These are phyloP conservation scores for Halichondria panicea DNA, from an alignment of 37 sponge, comb jelly and placozoan genomes.

Conservation along the genomic window DNA sequence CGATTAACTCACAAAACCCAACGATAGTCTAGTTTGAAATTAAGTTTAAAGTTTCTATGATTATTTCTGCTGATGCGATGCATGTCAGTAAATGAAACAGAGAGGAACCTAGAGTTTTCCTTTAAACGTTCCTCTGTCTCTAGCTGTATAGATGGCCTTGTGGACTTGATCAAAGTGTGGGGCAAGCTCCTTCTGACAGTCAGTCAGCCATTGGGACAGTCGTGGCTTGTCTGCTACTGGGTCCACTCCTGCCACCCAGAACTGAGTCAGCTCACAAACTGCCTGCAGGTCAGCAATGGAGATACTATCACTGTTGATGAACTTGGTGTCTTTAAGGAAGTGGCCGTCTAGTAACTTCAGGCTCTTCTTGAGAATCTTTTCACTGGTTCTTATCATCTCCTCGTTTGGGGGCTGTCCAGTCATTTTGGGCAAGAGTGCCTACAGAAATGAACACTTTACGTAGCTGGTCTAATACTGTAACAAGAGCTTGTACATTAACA, in stretches of 20 bases:
- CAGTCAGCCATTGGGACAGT: slow-evolving; percentile 58
- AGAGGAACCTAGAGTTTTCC: background rate
- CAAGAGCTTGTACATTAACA: too few relatives aligned
- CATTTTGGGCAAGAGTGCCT: slow-evolving; percentile 32
- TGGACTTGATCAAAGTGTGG: slow-evolving; percentile 74
- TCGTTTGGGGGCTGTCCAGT: slow-evolving; percentile 27
- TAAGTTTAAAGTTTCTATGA: too few relatives aligned
- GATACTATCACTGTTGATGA: slow-evolving; percentile 62
- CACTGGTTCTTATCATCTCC: slow-evolving; percentile 15
- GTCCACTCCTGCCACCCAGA: slow-evolving; percentile 56
- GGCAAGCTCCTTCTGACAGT: slow-evolving; percentile 43
- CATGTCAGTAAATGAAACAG: background rate
- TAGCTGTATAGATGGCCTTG: slow-evolving; percentile 56
- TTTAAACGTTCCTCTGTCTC: slow-evolving; percentile 43
- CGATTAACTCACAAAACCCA: too few relatives aligned
- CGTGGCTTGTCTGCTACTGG: slow-evolving; percentile 38
- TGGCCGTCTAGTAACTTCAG: slow-evolving; percentile 40
- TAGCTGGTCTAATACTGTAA: too few relatives aligned
- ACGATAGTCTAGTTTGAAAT: too few relatives aligned
- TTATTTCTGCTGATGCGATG: too few relatives aligned
- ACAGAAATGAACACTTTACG: too few relatives aligned
- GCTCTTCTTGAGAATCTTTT: slow-evolving; percentile 25
- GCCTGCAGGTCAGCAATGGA: slow-evolving; percentile 85
- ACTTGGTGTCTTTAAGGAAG: slow-evolving; percentile 68
- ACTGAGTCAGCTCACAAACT: slow-evolving; percentile 77